Conservation (phyloP, 2,888 invertebrate genomes). For the Drosophila emarginata region DNA sequence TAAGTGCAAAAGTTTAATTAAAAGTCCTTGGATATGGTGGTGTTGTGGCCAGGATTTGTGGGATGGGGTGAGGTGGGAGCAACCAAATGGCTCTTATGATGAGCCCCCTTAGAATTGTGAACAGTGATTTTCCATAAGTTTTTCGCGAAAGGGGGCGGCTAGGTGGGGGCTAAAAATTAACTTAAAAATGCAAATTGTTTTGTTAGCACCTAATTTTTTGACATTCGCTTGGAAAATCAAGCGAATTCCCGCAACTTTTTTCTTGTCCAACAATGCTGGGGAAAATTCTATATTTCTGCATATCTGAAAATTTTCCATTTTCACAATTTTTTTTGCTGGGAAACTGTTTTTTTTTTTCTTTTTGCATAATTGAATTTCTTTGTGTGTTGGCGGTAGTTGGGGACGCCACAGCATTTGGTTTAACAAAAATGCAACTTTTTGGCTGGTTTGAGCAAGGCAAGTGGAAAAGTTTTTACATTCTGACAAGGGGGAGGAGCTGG, state of each 20-base stretch:
- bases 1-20: constrained; percentile 82
- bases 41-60: background rate
- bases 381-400: constrained; percentile 21
- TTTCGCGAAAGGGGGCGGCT: constrained; percentile 4
- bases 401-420: background rate
- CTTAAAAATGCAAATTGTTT: constrained; percentile 82
- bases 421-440: background rate
- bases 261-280: constrained; percentile 32
- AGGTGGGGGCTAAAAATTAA: constrained; percentile 57
- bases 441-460: background rate
- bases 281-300: constrained; percentile 54
- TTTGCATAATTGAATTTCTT: constrained; percentile 75
- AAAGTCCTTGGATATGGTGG: constrained; percentile 47
- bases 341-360: constrained; percentile 10
- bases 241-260: constrained; percentile 14
- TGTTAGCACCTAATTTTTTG: constrained; percentile 81
- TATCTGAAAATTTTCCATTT: constrained; percentile 64
- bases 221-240: constrained; percentile 54
- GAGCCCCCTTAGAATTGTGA: constrained; percentile 56
- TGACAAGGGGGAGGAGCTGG: background rate
- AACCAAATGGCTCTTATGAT: constrained; percentile 65
- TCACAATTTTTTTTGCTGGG: constrained; percentile 41
- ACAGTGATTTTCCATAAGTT: constrained; percentile 48
- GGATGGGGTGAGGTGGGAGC: background rate
- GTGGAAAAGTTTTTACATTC: constrained; percentile 3